Evolutionary conservation across 2,113 vertebrate genomes (phyloP).

Genomic region (Ailurus styani): DNA sequence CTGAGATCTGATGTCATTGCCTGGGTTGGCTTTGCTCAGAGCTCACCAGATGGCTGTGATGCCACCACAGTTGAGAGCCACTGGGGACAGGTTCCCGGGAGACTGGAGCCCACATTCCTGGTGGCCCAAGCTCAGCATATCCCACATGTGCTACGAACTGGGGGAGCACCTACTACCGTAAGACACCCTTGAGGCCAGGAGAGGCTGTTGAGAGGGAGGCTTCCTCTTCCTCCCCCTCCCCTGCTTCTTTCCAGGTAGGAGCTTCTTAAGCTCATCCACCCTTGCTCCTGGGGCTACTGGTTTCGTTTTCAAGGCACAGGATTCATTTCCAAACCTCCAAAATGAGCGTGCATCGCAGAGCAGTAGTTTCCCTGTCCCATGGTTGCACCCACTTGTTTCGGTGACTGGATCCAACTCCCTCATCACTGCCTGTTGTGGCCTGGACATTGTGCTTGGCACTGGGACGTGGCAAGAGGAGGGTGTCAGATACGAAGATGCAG

Average conservation of each 20-base stretch:
- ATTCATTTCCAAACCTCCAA: neutral
- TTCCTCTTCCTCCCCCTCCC: neutral
- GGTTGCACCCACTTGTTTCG: neutral
- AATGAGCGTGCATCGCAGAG: neutral
- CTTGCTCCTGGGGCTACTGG: too few species aligned
- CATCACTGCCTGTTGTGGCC: neutral
- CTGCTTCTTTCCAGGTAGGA: neutral
- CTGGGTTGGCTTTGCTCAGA: neutral
- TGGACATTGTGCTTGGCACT: fast-evolving
- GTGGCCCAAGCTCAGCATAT: neutral
- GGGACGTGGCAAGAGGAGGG: too few species aligned
- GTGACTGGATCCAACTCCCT: neutral
- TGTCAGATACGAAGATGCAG: neutral
- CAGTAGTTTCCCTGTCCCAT: too few species aligned
- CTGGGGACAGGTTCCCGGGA: neutral
- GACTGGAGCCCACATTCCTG: fast-evolving
- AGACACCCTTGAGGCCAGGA: neutral
- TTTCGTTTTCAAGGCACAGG: neutral
- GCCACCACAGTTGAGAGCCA: neutral
- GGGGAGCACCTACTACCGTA: neutral
- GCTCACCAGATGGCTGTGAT: neutral
- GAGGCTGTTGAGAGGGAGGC: neutral
- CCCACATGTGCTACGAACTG: too few species aligned
- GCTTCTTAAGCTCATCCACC: neutral
- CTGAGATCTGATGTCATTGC: neutral